Evolutionary conservation across 2,797 vertebrate species (phyloP).

Genomic region (Myotis planiceps): DNA sequence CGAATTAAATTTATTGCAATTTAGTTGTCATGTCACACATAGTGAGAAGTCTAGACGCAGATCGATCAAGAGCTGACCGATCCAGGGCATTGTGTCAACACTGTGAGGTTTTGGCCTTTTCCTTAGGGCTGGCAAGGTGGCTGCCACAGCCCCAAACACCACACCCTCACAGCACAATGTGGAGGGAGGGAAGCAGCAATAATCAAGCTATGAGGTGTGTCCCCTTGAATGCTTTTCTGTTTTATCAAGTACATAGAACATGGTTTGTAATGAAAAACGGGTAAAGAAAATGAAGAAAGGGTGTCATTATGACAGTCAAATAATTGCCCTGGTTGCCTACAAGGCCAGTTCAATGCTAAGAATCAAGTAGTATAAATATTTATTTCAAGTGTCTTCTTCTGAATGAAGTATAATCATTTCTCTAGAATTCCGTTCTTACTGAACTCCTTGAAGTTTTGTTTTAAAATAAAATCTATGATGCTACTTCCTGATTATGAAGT

Average conservation of each 20-base stretch:
- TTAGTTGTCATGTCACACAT: not conserved
- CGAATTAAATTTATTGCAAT: not conserved
- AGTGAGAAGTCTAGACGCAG: not conserved
- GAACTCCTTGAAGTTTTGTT: not conserved
- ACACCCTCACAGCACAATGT: not conserved
- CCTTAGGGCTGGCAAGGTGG: not conserved
- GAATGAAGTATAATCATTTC: not conserved
- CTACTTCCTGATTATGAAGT: not conserved
- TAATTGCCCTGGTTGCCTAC: not conserved
- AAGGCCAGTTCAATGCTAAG: not conserved
- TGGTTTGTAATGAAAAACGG: not conserved
- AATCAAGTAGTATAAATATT: not conserved
- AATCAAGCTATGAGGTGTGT: not conserved
- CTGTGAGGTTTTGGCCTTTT: not conserved
- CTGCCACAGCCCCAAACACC: not conserved
- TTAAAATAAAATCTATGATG: conserved; percentile 12
- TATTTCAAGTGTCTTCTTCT: not conserved
- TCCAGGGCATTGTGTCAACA: not conserved
- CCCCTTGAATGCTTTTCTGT: not conserved
- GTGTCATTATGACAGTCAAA: not conserved
- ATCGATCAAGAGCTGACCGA: not conserved
- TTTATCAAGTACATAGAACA: not conserved
- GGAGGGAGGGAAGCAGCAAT: not conserved
- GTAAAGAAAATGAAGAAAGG: not conserved
- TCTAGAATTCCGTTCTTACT: not conserved